Evolutionary conservation across 35 echinoderm and acorn worm genomes (phyloP), one percentile per base, ranked within the genome.

Genomic region (Heliocidaris erythrogramma): DNA sequence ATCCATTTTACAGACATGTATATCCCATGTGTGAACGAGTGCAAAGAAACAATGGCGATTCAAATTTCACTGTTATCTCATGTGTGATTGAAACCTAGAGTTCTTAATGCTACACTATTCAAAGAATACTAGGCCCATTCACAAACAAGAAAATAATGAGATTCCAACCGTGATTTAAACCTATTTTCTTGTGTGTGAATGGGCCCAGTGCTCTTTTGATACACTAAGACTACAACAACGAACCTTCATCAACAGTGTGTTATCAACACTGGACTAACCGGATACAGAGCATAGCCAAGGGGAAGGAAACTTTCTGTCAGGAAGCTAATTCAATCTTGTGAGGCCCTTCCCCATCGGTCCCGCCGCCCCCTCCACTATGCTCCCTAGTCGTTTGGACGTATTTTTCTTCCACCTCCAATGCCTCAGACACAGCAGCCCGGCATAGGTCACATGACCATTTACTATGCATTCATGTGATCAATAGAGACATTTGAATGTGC

Each of bases 271-370:
- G 27, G 18, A 27, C 65, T n/a, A 78, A 78, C 65, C 65, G 18
- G 65, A 78, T 78, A 78, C 65, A 78, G 21, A 78, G 6, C 27
- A n/a, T 27, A 78, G 65, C 65, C 65, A 78, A 21, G 27, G 65
- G 65, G 65, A n/a, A 78, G 65, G 65, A 78, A 78, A 78, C 65
- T 78, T 78, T 78, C 65, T 78, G 65, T 78, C 65, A 78, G 65
- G 27, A 42, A 78, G 17, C 65, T 78, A 71, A 71, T 78, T 78
- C 65, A 71, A 71, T 71, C 61, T 71, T 5, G 61, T 24, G 61
- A 71, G 17, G 65, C 65, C 65, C 65, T 78, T 78, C 27, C 65
- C 4, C 27, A 2, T 69, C 60, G 60, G 17, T 17, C 60, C 60
- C 24, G 12, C 65, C 65, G 65, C 65, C 65, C 65, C 65, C 65